phyloP scores from a whole-genome alignment of 2,888 invertebrate genomes.

The Caenorhabditis sp. region DNA sequence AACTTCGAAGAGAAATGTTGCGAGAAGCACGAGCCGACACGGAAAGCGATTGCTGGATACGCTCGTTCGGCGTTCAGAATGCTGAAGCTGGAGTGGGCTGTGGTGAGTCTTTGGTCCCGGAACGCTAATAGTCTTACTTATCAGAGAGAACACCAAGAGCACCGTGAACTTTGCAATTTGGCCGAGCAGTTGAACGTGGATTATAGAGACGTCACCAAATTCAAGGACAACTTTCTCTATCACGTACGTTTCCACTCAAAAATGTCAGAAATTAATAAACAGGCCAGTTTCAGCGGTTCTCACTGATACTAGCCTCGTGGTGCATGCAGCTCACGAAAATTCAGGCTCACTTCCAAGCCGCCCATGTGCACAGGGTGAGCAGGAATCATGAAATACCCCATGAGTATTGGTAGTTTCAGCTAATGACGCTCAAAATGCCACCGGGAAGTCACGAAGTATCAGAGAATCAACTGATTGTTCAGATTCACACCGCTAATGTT shows the following conservation, averaged over 20 bases:
- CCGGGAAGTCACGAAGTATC: constrained; percentile 42
- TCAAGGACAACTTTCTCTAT: constrained; percentile 16
- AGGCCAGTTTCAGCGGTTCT: constrained; percentile 11
- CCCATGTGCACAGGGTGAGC: constrained; percentile 1
- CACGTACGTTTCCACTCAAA: neutral
- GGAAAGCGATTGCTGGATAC: neutral
- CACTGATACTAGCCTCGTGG: constrained; percentile 3
- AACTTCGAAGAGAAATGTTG: constrained; percentile 24
- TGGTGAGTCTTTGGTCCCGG: too few relatives aligned
- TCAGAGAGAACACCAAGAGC: too few relatives aligned
- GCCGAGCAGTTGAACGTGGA: neutral
- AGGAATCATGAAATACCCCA: neutral
- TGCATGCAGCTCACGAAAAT: neutral
- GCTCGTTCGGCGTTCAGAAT: neutral
- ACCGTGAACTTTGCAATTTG: neutral
- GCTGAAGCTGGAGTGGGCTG: constrained; percentile 2
- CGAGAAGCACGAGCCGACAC: constrained; percentile 2
- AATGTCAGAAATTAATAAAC: neutral
- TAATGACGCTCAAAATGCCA: constrained; percentile 31
- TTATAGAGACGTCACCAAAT: neutral
- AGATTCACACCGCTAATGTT: too few relatives aligned
- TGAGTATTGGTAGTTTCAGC: neutral
- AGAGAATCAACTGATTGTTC: neutral
- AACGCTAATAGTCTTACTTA: too few relatives aligned
- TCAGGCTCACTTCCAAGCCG: neutral